Evolutionary conservation across 2,113 vertebrate species (phyloP), one percentile per base, ranked within the genome.

Genomic region (Amia ocellicauda): DNA sequence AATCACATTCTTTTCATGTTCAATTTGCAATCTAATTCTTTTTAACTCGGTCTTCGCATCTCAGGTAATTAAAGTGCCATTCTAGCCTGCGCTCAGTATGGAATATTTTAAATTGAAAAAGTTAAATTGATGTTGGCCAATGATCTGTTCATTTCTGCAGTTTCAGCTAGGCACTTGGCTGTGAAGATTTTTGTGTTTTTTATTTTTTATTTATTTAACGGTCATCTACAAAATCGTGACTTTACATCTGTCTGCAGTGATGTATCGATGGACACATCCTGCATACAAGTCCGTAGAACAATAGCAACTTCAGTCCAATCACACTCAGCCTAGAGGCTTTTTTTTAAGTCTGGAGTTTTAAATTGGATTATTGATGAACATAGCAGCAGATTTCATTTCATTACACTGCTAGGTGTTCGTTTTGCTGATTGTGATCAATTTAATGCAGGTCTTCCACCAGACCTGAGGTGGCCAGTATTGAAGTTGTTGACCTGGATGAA

Each of bases 391-490:
- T n/a, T n/a, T n/a, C n/a, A n/a, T n/a, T n/a, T n/a, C n/a, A n/a
- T n/a, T n/a, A n/a, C n/a, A n/a, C n/a, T n/a, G n/a, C n/a, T n/a
- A n/a, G n/a, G n/a, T n/a, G n/a, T n/a, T n/a, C n/a, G n/a, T n/a
- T n/a, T n/a, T n/a, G n/a, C 17, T 58, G 28, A 19, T 31, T 36
- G 16, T 3, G 11, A 41, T 42, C 19, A 20, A 8, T n/a, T 1
- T 50, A 4, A 7, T 45, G 23, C 73, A 98, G 97, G 96, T 91
- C 88, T 0, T 98, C 95, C 0, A 94, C 90, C 16, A 90, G 95
- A 69, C 95, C 96, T 0, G 95, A 99, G 66, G 93, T 98, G 2
- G 95, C 94, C 0, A 95, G 92, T 70, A 90, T 99, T 13, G 90
- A 94, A 57, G 82, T 87, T 0, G n/a, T 93, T 47, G 85, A 85